These are phyloP conservation scores for Netelia fuscicornis DNA, from an alignment of 2,888 invertebrate species.

Conservation along the genomic window DNA sequence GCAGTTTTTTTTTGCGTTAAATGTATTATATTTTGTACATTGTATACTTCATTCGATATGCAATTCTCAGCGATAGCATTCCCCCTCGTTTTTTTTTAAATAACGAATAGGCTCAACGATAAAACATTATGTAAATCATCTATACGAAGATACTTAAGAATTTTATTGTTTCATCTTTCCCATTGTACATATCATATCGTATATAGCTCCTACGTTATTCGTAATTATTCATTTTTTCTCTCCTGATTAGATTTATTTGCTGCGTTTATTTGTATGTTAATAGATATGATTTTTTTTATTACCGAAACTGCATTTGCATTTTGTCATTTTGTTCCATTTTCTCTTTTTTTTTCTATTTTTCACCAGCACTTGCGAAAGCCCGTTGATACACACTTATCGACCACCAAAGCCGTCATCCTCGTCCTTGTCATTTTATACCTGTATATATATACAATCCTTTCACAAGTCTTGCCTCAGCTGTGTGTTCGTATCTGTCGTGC, in stretches of 20 bases:
- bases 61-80: constrained; percentile 82
- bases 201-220: constrained; percentile 46
- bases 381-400: constrained; percentile 5
- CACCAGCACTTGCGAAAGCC: constrained; percentile 52
- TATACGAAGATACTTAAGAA: constrained; percentile 56
- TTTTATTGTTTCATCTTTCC: constrained; percentile 34
- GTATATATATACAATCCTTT: constrained; percentile 44
- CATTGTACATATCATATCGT: constrained; percentile 63
- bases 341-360: constrained; percentile 33
- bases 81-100: constrained; percentile 74
- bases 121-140: constrained; percentile 75
- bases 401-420: constrained; percentile 26
- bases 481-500: constrained; percentile 45
- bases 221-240: constrained; percentile 57
- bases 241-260: constrained; percentile 63
- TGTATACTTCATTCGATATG: constrained; percentile 67
- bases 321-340: constrained; percentile 75
- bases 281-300: constrained; percentile 79
- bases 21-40: constrained; percentile 82
- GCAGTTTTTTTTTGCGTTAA: constrained; percentile 75
- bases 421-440: constrained; percentile 24
- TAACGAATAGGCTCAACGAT: constrained; percentile 71
- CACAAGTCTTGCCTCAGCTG: constrained; percentile 3
- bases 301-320: constrained; percentile 79
- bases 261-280: constrained; percentile 77